Evolutionary conservation across 2,797 vertebrate genomes (phyloP).

Genomic region (Saxicola maurus): DNA sequence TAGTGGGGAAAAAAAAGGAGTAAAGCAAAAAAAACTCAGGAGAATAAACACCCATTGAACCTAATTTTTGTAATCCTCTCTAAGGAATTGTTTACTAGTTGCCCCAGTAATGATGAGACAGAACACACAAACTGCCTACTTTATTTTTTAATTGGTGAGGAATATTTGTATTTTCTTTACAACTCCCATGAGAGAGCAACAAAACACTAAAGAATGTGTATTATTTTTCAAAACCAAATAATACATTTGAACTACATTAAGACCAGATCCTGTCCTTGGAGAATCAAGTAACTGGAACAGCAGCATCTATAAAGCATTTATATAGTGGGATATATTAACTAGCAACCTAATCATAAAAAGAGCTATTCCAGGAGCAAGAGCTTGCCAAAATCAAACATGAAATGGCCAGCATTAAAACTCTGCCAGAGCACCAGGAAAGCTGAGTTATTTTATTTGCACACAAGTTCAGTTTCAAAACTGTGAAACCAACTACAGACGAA

Average conservation of each 20-base stretch:
- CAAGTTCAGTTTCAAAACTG: background rate
- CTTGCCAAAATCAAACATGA: background rate
- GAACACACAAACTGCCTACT: background rate
- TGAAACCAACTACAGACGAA: background rate
- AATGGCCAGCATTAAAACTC: background rate
- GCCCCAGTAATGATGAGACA: background rate
- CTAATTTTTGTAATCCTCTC: background rate
- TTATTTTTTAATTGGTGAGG: background rate
- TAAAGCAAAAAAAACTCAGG: background rate
- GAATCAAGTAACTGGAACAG: accelerated
- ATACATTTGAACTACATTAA: background rate
- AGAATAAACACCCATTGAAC: background rate
- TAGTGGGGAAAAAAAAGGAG: background rate
- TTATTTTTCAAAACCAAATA: background rate
- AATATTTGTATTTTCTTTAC: background rate
- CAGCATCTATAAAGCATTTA: background rate
- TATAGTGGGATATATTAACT: background rate
- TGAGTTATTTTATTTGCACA: background rate
- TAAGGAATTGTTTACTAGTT: background rate
- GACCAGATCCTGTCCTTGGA: background rate
- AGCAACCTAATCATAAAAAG: background rate
- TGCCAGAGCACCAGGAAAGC: background rate
- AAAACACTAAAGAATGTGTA: accelerated
- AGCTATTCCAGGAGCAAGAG: background rate
- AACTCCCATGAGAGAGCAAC: background rate